Percentiles rank a stretch among this genome's conserved stretches.
Conservation (phyloP, 2,797 vertebrate genomes). For the Falco berigora region DNA sequence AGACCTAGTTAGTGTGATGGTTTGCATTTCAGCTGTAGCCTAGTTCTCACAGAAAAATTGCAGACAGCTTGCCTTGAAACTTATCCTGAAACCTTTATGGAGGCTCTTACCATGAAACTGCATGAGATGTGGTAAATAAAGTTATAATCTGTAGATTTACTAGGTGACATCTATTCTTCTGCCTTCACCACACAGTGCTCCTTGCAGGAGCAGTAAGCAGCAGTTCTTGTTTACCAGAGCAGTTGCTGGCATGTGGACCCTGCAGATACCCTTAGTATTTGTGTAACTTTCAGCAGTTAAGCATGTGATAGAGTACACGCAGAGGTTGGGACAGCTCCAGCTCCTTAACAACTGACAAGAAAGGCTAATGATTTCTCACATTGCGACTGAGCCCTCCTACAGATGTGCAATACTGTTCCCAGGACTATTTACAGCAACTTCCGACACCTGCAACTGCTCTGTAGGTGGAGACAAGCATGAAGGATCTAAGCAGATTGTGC, state of each 20-base stretch:
- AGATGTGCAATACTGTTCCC: background rate
- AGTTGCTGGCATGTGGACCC: background rate
- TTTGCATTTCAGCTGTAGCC: background rate
- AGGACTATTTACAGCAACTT: conserved; percentile 7
- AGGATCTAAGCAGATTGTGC: background rate
- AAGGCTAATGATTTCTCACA: conserved; percentile 1
- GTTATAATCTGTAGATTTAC: background rate
- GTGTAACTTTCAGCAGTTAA: background rate
- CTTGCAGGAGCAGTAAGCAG: background rate
- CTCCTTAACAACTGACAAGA: conserved; percentile 19
- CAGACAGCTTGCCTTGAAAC: background rate
- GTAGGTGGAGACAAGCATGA: background rate
- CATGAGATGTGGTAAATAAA: background rate
- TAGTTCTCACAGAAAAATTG: background rate
- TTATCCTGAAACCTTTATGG: background rate
- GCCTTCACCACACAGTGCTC: background rate
- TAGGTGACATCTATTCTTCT: background rate
- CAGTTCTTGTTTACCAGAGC: background rate
- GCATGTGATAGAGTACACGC: background rate
- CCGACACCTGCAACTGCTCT: background rate
- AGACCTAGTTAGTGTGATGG: background rate
- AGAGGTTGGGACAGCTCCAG: background rate
- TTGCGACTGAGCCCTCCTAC: background rate
- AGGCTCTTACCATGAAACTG: background rate
- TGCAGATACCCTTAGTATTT: background rate